Evolutionary conservation across 2,797 vertebrate genomes (phyloP).

Genomic region (Lepilemur ruficaudatus): DNA sequence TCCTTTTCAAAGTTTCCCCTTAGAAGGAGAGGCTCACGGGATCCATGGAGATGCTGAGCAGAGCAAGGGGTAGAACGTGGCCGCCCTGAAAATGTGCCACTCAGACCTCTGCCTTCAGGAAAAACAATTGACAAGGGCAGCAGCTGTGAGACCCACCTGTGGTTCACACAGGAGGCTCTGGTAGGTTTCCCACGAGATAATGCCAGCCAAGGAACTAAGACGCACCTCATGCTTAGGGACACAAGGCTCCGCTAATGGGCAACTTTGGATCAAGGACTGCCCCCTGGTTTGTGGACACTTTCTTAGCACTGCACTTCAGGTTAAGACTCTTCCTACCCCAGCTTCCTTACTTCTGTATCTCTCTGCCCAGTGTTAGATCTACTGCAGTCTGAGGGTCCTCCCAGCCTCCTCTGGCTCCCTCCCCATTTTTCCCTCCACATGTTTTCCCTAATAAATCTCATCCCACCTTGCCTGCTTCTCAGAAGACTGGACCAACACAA

Average conservation of each 20-base stretch:
- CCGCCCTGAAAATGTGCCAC: not conserved
- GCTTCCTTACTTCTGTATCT: not conserved
- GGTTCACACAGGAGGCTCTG: not conserved
- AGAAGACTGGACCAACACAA: not conserved
- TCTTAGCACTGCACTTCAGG: not conserved
- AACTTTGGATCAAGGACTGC: not conserved
- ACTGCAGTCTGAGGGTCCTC: not conserved
- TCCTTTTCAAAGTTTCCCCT: not conserved
- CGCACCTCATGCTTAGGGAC: not conserved
- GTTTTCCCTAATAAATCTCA: not conserved
- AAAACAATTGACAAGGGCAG: not conserved
- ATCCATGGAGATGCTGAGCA: not conserved
- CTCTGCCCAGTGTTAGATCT: not conserved
- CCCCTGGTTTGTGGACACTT: not conserved
- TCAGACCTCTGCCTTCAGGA: not conserved
- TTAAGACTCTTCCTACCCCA: not conserved
- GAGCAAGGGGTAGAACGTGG: not conserved
- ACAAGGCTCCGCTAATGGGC: not conserved
- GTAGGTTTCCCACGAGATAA: not conserved
- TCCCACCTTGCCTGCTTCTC: not conserved
- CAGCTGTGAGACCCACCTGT: not conserved
- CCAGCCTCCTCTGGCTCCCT: not conserved
- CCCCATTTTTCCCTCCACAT: not conserved
- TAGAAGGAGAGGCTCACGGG: not conserved
- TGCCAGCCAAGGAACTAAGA: not conserved